phyloP scores from a whole-genome alignment of 2,888 invertebrate genomes.

The Yponomeuta plumbellus region DNA sequence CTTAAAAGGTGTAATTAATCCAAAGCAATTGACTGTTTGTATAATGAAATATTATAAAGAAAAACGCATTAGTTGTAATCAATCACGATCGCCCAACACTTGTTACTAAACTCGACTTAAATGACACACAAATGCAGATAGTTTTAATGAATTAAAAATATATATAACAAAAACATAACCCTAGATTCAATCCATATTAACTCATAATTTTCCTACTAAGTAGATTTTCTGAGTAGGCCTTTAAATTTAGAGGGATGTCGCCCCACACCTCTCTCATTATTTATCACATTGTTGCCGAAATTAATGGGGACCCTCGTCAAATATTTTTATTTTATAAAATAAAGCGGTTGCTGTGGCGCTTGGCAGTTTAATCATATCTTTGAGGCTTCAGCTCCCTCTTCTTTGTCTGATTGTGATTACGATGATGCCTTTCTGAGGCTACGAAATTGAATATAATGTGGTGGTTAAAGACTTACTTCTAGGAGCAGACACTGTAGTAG shows the following conservation, averaged over 20 bases:
- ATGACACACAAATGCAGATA: too few species aligned
- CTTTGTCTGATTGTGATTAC: neutral
- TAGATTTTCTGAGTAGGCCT: neutral
- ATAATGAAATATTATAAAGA: too few species aligned
- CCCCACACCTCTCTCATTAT: conserved; percentile 75
- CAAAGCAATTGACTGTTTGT: too few species aligned
- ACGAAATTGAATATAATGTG: neutral
- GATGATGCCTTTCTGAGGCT: neutral
- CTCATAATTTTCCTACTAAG: too few species aligned
- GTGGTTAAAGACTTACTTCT: neutral
- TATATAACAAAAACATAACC: too few species aligned
- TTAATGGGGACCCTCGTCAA: conserved; percentile 76
- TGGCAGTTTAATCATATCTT: conserved; percentile 75
- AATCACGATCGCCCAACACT: too few species aligned
- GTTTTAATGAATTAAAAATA: too few species aligned
- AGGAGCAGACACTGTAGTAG: neutral
- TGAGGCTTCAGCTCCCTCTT: conserved; percentile 34
- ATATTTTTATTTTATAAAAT: conserved; percentile 72
- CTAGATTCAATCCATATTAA: too few species aligned
- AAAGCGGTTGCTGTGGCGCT: conserved; percentile 42
- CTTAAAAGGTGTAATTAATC: too few species aligned
- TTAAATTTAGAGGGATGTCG: conserved; percentile 39
- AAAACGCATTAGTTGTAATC: too few species aligned
- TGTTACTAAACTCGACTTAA: too few species aligned
- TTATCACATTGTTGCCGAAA: conserved; percentile 74